Evolutionary conservation across 2,797 vertebrate species (phyloP).

Genomic region (Tapirus indicus): DNA sequence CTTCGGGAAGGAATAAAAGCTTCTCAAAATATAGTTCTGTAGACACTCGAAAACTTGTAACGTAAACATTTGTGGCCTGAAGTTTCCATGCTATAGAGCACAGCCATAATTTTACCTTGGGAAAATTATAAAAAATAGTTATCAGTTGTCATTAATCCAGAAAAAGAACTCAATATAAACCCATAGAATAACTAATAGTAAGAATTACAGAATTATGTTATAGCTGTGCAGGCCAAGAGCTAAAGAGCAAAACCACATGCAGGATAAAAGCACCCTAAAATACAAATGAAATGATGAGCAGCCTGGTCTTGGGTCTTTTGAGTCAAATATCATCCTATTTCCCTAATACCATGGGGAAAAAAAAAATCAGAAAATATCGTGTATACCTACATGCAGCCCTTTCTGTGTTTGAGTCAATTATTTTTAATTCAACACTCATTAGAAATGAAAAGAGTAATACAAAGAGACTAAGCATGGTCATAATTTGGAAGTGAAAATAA

Average conservation of each 20-base stretch:
- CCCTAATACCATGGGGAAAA: not conserved
- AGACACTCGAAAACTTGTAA: not conserved
- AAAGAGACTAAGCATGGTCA: not conserved
- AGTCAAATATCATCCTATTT: not conserved
- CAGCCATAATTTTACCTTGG: not conserved
- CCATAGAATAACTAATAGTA: not conserved
- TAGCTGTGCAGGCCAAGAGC: not conserved
- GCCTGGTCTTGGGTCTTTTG: not conserved
- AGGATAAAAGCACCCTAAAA: not conserved
- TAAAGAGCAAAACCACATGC: not conserved
- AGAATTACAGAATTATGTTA: not conserved
- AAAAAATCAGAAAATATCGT: not conserved
- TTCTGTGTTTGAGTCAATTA: not conserved
- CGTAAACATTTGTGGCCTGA: not conserved
- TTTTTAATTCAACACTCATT: not conserved
- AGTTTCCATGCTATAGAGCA: not conserved
- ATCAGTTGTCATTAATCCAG: not conserved
- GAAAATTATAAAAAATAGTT: not conserved
- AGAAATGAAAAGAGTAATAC: not conserved
- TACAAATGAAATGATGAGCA: not conserved
- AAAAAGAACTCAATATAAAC: not conserved
- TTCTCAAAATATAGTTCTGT: not conserved
- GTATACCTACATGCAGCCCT: accelerated
- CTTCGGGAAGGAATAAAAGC: not conserved
- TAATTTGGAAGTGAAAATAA: not conserved